These are phyloP conservation scores for Leptosomus discolor DNA, from an alignment of 2,113 vertebrate species.

Conservation along the genomic window DNA sequence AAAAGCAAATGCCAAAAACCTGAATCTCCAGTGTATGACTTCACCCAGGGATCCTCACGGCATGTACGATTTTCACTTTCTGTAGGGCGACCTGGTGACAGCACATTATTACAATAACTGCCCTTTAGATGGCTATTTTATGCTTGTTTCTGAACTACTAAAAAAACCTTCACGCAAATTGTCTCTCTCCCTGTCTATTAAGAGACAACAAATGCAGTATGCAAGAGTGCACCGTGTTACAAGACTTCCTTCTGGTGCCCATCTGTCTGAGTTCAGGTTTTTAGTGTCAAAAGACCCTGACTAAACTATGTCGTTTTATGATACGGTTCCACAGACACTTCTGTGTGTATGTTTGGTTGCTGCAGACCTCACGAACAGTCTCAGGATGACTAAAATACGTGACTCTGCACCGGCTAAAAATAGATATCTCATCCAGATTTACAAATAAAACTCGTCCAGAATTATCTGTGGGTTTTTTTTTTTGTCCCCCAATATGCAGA, in stretches of 20 bases:
- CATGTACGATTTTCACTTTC: neutral
- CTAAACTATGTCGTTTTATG: neutral
- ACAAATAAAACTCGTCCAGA: neutral
- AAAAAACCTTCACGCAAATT: neutral
- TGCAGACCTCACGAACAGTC: neutral
- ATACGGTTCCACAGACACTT: neutral
- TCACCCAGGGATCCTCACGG: neutral
- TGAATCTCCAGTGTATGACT: neutral
- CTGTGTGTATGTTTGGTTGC: neutral
- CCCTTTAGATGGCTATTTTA: neutral
- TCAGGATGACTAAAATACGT: neutral
- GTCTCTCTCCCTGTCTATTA: neutral
- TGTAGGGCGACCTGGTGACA: neutral
- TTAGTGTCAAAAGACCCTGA: neutral
- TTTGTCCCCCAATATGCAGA: neutral
- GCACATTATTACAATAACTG: neutral
- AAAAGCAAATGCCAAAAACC: neutral
- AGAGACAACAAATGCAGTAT: neutral
- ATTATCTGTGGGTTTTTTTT: neutral
- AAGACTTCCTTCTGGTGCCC: neutral
- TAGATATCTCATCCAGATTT: neutral
- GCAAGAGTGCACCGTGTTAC: neutral
- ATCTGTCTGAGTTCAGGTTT: slow-evolving; percentile 13
- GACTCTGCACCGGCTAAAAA: neutral
- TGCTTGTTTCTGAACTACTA: neutral